Percentiles rank a stretch among this genome's conserved stretches.
These are phyloP conservation scores for Hycleus phaleratus DNA, from an alignment of 1,140 invertebrate genomes.

Conservation along the genomic window DNA sequence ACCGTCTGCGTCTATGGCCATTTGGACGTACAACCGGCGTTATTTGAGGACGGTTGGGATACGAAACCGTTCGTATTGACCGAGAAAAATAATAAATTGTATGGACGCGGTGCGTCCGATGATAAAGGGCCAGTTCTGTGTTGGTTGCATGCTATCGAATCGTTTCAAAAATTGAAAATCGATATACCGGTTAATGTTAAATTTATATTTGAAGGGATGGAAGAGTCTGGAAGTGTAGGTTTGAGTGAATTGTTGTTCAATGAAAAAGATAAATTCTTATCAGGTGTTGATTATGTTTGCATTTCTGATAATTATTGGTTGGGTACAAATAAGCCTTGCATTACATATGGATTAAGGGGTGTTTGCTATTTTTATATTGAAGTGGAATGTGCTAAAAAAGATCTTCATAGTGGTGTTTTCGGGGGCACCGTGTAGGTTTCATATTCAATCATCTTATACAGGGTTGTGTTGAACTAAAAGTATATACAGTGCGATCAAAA, in stretches of 20 bases:
- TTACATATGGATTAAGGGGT: constrained; percentile 94
- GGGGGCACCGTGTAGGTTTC: constrained; percentile 74
- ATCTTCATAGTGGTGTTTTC: constrained; percentile 92
- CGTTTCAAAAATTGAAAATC: constrained; percentile 63
- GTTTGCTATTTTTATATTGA: constrained; percentile 89
- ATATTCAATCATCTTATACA: too few relatives aligned
- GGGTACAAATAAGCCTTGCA: constrained; percentile 90
- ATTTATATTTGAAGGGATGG: constrained; percentile 98
- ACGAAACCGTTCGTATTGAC: constrained; percentile 88
- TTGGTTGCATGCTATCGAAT: constrained; percentile 92
- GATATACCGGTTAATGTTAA: constrained; percentile 89
- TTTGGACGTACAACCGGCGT: constrained; percentile 94
- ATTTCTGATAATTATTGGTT: constrained; percentile 99
- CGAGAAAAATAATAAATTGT: constrained; percentile 86
- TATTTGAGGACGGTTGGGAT: constrained; percentile 88
- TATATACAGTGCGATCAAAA: too few relatives aligned
- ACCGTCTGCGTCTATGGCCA: constrained; percentile 95
- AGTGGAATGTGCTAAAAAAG: constrained; percentile 81
- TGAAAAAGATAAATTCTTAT: constrained; percentile 71
- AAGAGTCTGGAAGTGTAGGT: constrained; percentile 94
- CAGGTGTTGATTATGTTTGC: constrained; percentile 87
- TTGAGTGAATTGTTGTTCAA: constrained; percentile 77
- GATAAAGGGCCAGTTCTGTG: constrained; percentile 90
- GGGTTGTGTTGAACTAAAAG: too few relatives aligned
- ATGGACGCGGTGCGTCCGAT: constrained; percentile 78